These are phyloP conservation scores for Ifrita kowaldi DNA, from an alignment of 2,113 vertebrate genomes.

Conservation along the genomic window DNA sequence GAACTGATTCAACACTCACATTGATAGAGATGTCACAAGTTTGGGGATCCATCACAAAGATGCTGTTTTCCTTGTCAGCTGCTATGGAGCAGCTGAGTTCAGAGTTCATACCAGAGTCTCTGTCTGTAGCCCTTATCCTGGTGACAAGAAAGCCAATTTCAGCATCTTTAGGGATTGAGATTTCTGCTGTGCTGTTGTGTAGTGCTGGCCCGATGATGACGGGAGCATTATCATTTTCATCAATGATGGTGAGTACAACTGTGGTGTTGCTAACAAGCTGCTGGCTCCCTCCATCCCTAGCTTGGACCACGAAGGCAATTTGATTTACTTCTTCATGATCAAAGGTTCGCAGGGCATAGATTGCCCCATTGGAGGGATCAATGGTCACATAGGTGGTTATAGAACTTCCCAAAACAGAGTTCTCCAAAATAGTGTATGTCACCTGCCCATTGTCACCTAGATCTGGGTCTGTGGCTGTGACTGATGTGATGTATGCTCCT, in stretches of 20 bases:
- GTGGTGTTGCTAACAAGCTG: constrained; percentile 85
- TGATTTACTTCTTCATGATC: constrained; percentile 92
- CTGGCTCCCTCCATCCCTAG: constrained; percentile 84
- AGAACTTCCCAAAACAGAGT: constrained; percentile 80
- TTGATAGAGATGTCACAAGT: constrained; percentile 92
- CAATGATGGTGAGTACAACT: constrained; percentile 87
- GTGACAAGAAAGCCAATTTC: constrained; percentile 85
- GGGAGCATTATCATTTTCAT: constrained; percentile 93
- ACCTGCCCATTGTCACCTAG: constrained; percentile 92
- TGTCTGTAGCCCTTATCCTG: constrained; percentile 84
- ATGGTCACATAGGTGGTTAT: constrained; percentile 93
- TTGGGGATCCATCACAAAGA: constrained; percentile 87
- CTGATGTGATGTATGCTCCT: constrained; percentile 88
- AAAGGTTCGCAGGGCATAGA: constrained; percentile 91
- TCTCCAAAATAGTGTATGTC: constrained; percentile 90
- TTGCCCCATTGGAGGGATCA: constrained; percentile 90
- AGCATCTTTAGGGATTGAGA: constrained; percentile 85
- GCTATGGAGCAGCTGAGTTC: constrained; percentile 88
- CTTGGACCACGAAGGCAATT: constrained; percentile 87
- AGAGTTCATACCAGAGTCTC: constrained; percentile 89
- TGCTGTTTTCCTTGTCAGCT: constrained; percentile 83
- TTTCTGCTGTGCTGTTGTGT: constrained; percentile 87
- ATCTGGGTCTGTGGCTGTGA: constrained; percentile 91
- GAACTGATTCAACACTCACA: constrained; percentile 79
- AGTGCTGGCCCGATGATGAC: constrained; percentile 83